Evolutionary conservation across 1,140 invertebrate species (phyloP).

Genomic region (Ceratosolen solmsi): DNA sequence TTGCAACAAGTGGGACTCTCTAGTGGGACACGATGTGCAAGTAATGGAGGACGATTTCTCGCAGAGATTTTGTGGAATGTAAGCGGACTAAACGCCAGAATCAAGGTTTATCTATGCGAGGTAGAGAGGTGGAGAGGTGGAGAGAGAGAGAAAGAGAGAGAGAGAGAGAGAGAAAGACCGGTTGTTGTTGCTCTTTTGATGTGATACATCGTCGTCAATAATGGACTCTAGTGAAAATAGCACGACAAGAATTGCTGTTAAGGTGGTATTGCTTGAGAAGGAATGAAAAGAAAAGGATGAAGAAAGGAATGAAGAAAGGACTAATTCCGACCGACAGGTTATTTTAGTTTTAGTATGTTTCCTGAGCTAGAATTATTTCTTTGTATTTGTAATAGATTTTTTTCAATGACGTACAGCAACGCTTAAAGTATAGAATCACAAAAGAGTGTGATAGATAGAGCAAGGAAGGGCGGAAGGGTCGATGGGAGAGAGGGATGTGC

Average conservation of each 20-base stretch:
- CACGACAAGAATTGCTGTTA: background rate
- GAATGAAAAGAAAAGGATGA: background rate
- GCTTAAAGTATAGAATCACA: too few species aligned
- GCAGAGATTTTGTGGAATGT: constrained; percentile 39
- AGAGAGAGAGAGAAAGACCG: background rate
- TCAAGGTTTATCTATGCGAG: constrained; percentile 29
- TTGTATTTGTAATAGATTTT: too few species aligned
- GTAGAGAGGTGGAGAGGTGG: background rate
- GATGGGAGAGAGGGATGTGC: too few species aligned
- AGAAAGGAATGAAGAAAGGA: too few species aligned
- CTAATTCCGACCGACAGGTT: too few species aligned
- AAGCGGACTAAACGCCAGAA: background rate
- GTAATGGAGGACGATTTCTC: constrained; percentile 46
- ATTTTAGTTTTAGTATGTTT: too few species aligned
- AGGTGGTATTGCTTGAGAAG: background rate
- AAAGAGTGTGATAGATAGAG: too few species aligned
- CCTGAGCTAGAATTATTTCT: too few species aligned
- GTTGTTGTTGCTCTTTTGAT: constrained; percentile 8
- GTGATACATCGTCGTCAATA: background rate
- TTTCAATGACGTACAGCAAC: too few species aligned
- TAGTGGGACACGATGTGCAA: constrained; percentile 38
- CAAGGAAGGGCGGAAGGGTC: too few species aligned
- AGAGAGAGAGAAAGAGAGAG: constrained; percentile 1
- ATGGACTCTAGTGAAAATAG: constrained; percentile 30
- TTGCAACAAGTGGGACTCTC: constrained; percentile 44